phyloP scores from a whole-genome alignment of 2,113 vertebrate genomes.

The Geococcyx californianus region DNA sequence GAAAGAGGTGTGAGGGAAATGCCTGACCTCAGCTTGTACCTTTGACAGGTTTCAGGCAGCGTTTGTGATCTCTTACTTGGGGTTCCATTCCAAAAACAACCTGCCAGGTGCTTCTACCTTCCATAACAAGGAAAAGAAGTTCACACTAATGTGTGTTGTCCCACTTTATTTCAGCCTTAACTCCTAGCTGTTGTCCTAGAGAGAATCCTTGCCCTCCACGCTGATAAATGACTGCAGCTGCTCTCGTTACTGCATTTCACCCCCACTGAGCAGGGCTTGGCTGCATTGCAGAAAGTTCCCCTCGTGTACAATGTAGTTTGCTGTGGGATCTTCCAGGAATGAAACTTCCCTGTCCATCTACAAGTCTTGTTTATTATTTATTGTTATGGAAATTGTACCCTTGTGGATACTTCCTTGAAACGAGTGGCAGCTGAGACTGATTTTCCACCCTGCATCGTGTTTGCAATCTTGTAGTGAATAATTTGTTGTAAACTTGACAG shows the following conservation, averaged over 20 bases:
- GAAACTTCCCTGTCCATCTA: not conserved
- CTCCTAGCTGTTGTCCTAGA: rapidly evolving
- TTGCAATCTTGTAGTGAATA: not conserved
- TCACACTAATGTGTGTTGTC: not conserved
- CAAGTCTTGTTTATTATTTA: conserved; percentile 7
- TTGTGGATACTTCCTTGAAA: not conserved
- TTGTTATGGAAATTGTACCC: not conserved
- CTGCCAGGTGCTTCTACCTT: not conserved
- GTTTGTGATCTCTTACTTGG: not conserved
- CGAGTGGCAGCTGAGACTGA: not conserved
- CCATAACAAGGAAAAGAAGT: not conserved
- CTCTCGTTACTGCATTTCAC: not conserved
- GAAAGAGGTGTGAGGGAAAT: not conserved
- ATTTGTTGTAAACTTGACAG: not conserved
- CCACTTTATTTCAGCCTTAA: not conserved
- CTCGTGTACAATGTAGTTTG: not conserved
- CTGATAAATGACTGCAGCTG: not conserved
- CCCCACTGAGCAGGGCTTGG: not conserved
- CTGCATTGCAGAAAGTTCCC: not conserved
- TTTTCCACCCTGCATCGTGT: not conserved
- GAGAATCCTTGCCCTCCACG: not conserved
- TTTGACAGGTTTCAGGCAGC: not conserved
- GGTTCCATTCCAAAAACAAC: not conserved
- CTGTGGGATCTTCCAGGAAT: not conserved
- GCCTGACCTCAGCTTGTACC: not conserved